phyloP scores from a whole-genome alignment of 2,113 vertebrate species.

The Pseudolaguvia tuberculata region DNA sequence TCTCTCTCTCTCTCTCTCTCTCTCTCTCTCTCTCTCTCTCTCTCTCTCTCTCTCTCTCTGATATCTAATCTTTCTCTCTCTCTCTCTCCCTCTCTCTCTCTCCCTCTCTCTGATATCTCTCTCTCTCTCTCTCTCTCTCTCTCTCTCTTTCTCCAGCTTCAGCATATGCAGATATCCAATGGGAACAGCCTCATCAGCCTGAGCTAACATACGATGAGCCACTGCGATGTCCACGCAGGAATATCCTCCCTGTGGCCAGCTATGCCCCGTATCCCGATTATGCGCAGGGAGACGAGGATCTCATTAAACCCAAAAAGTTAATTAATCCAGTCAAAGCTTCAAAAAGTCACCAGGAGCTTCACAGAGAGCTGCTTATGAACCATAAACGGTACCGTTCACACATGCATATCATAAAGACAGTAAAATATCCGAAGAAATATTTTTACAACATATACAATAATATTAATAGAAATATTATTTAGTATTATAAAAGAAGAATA shows the following conservation, averaged over 20 bases:
- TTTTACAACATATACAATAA: too few relatives aligned
- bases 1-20: background rate
- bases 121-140: too few relatives aligned
- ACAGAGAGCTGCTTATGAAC: conserved; percentile 84
- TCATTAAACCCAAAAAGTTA: conserved; percentile 88
- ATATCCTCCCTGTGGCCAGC: conserved; percentile 50
- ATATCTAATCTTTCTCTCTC: too few relatives aligned
- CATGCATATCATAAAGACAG: background rate
- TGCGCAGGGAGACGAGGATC: conserved; percentile 74
- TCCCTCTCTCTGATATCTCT: too few relatives aligned
- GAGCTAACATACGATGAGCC: conserved; percentile 9
- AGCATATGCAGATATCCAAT: conserved; percentile 78
- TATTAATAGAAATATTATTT: too few relatives aligned
- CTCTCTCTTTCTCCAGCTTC: conserved; percentile 64
- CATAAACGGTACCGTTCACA: conserved; percentile 72
- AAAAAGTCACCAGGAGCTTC: conserved; percentile 83
- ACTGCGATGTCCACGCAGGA: conserved; percentile 32
- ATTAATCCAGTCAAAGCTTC: conserved; percentile 85
- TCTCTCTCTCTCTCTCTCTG: too few relatives aligned
- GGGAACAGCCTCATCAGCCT: conserved; percentile 66
- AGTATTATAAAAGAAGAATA: too few relatives aligned
- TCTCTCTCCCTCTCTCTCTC: too few relatives aligned
- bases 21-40: conserved; percentile 3
- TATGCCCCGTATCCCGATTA: conserved; percentile 77
- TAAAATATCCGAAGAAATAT: too few relatives aligned